These are phyloP conservation scores for Epizoanthus scotinus DNA, from an alignment of 92 coral and sea anemone genomes.

Conservation along the genomic window DNA sequence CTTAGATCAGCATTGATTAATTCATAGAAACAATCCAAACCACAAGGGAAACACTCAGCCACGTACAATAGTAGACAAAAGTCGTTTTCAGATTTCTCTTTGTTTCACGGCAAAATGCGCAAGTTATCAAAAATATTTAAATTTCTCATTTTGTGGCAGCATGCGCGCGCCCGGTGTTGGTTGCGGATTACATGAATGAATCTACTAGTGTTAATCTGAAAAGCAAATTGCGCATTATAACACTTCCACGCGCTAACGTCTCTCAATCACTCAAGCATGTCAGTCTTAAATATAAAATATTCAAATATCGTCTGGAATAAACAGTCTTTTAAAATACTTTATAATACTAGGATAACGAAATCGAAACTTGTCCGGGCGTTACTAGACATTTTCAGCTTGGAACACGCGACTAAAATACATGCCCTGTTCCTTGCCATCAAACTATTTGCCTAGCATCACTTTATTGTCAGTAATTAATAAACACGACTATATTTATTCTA, in stretches of 20 bases:
- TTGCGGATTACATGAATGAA: conserved; percentile 12
- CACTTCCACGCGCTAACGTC: background rate
- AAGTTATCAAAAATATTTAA: conserved; percentile 2
- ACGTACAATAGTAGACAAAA: background rate
- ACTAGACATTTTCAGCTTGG: background rate
- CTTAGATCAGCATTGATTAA: conserved; percentile 13
- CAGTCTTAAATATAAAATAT: background rate
- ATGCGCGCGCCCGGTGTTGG: conserved; percentile 1
- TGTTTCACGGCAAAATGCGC: background rate
- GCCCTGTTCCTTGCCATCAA: background rate
- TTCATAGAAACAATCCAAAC: conserved; percentile 1
- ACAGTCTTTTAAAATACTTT: no score
- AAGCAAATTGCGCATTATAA: conserved; percentile 16
- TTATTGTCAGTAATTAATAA: conserved; percentile 34
- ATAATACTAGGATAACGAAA: conserved; percentile 1
- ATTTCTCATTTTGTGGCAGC: conserved; percentile 1
- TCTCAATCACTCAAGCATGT: background rate
- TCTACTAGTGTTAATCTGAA: conserved; percentile 15
- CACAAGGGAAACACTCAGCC: background rate
- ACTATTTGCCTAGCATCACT: conserved; percentile 34
- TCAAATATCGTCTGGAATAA: background rate
- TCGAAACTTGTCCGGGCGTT: conserved; percentile 2
- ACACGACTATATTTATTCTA: conserved; percentile 29
- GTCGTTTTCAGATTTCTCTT: background rate
- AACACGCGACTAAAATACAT: conserved; percentile 38